Conservation (phyloP, 2,113 vertebrate genomes). For the Psephotus haematonotus region DNA sequence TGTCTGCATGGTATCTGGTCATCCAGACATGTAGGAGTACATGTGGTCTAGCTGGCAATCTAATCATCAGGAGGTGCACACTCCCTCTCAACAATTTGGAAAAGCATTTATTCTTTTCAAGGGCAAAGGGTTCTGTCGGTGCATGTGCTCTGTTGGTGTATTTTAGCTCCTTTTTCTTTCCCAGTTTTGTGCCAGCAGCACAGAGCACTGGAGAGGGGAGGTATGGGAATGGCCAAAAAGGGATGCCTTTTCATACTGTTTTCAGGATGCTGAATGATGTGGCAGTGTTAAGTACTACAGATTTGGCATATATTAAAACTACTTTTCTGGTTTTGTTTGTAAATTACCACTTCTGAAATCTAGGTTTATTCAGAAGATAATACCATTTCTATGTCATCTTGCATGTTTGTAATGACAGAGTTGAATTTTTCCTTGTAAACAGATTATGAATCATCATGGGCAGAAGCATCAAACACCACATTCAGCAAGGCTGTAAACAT, state of each 20-base stretch:
- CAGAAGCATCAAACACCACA: not conserved
- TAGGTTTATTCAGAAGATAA: not conserved
- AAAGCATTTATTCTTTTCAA: not conserved
- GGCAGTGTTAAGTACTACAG: not conserved
- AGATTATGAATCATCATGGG: not conserved
- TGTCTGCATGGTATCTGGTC: not conserved
- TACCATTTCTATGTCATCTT: not conserved
- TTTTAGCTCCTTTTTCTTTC: not conserved
- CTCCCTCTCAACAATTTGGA: rapidly evolving
- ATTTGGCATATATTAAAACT: not conserved
- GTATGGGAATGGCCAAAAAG: not conserved
- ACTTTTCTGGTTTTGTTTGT: too few species aligned
- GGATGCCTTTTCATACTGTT: not conserved
- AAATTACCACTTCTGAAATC: not conserved
- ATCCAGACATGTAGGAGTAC: not conserved
- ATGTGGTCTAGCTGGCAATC: not conserved
- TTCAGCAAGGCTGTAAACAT: not conserved
- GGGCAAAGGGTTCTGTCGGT: not conserved
- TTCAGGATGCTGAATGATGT: not conserved
- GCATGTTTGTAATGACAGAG: not conserved
- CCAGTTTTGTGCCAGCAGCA: not conserved
- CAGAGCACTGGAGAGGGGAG: not conserved
- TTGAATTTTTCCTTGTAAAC: not conserved
- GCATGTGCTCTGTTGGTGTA: not conserved
- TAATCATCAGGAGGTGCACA: not conserved